Percentiles rank a stretch among this genome's conserved stretches.
phyloP scores from a whole-genome alignment of 2,113 vertebrate species.

The Caranx melampygus region DNA sequence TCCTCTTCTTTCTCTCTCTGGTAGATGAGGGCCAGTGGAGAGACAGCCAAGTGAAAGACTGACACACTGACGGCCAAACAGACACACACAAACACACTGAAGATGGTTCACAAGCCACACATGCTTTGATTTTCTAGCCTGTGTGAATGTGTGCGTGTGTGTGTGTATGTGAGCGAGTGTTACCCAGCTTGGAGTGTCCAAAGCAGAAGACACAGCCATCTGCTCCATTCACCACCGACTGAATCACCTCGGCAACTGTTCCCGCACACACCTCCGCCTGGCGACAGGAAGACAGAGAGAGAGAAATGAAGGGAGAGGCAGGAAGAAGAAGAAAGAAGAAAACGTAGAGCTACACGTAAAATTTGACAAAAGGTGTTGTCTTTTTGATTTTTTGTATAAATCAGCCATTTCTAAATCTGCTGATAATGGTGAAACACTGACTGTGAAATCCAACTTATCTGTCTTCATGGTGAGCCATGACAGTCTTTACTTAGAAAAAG shows the following conservation, averaged over 20 bases:
- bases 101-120: slow-evolving; percentile 46
- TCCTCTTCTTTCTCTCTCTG: slow-evolving; percentile 72
- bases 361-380: background rate
- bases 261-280: slow-evolving; percentile 98
- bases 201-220: slow-evolving; percentile 99
- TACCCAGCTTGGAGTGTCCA: slow-evolving; percentile 96
- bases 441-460: background rate
- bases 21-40: slow-evolving; percentile 63
- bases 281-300: slow-evolving; percentile 36
- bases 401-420: background rate
- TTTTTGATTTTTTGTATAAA: background rate
- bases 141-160: background rate
- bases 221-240: slow-evolving; percentile 98
- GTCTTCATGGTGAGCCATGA: background rate
- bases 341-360: background rate
- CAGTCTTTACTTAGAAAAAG: background rate
- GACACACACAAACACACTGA: slow-evolving; percentile 60
- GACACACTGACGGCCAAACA: slow-evolving; percentile 49
- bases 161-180: slow-evolving; percentile 22
- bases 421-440: background rate
- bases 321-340: background rate
- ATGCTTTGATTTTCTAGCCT: slow-evolving; percentile 20
- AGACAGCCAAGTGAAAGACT: slow-evolving; percentile 62
- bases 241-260: slow-evolving; percentile 98
- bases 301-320: background rate